phyloP scores from a whole-genome alignment of 2,797 vertebrate species.

The Rhincodon typus region DNA sequence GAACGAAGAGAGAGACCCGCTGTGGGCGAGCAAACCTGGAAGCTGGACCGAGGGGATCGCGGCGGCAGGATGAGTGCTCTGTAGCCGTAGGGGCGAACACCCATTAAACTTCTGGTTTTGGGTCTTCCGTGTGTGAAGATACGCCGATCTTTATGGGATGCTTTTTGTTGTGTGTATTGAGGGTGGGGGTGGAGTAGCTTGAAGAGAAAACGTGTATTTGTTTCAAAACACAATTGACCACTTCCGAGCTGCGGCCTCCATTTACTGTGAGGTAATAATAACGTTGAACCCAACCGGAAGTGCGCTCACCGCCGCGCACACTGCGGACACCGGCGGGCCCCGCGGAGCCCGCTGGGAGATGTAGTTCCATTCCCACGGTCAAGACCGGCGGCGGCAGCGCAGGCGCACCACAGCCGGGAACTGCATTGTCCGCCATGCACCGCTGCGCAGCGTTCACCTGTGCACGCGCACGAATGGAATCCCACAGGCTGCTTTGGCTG shows the following conservation, averaged over 20 bases:
- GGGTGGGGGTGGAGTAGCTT: not conserved
- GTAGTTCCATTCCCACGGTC: not conserved
- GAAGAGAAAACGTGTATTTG: not conserved
- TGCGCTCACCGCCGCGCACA: not conserved
- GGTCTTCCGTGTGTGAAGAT: not conserved
- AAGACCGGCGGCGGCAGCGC: not conserved
- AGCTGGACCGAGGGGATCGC: not conserved
- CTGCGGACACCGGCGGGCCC: not conserved
- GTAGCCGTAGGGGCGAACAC: not conserved
- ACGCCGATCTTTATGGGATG: not conserved
- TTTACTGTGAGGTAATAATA: conserved; percentile 28
- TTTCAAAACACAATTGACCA: not conserved
- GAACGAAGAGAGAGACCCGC: not conserved
- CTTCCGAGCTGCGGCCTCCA: not conserved
- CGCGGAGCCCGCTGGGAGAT: not conserved
- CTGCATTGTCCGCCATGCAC: conserved; percentile 16
- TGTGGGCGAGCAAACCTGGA: not conserved
- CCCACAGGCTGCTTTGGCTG: not conserved
- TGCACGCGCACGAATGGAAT: not conserved
- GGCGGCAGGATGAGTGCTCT: not conserved
- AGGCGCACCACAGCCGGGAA: not conserved
- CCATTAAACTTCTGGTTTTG: not conserved
- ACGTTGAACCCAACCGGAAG: conserved; percentile 6
- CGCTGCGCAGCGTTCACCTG: not conserved
- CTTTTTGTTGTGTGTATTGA: too few species aligned